Percentiles rank a stretch among this genome's conserved stretches.
phyloP scores from a whole-genome alignment of 1,140 invertebrate genomes.

The Fopius arisanus region DNA sequence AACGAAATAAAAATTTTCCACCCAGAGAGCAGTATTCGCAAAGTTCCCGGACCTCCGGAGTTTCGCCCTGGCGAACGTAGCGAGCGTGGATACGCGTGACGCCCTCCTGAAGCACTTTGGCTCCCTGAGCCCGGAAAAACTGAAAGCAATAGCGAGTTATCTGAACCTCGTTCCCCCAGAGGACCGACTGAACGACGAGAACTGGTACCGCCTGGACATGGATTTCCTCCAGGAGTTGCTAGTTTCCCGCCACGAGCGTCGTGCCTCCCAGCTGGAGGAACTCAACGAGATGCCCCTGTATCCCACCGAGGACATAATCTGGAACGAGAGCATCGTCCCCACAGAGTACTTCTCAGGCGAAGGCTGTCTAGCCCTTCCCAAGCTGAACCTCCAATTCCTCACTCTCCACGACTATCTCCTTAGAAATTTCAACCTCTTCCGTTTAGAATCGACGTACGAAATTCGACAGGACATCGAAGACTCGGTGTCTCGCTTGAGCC shows the following conservation, averaged over 20 bases:
- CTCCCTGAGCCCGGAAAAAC: constrained; percentile 77
- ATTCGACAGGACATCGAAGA: constrained; percentile 99
- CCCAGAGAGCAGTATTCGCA: constrained; percentile 89
- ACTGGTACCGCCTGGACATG: constrained; percentile 80
- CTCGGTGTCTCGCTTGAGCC: constrained; percentile 90
- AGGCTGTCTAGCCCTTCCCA: constrained; percentile 93
- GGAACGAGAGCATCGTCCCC: constrained; percentile 99
- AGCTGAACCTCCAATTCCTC: constrained; percentile 97
- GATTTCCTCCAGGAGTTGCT: constrained; percentile 87
- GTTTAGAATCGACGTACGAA: constrained; percentile 98
- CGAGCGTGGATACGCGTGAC: constrained; percentile 89
- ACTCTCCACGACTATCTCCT: constrained; percentile 98
- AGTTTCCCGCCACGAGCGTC: constrained; percentile 86
- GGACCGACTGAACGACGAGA: constrained; percentile 72
- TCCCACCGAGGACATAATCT: constrained; percentile 97
- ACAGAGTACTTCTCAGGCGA: constrained; percentile 97
- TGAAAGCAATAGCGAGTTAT: constrained; percentile 85
- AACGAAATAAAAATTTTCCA: constrained; percentile 20
- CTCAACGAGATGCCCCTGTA: constrained; percentile 99
- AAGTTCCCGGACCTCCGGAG: constrained; percentile 87
- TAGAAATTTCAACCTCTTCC: constrained; percentile 97
- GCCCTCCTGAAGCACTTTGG: constrained; percentile 88
- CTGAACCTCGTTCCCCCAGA: constrained; percentile 84
- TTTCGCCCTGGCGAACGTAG: constrained; percentile 93
- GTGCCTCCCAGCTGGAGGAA: constrained; percentile 91